A percentile compares a stretch with the other conserved stretches of the same genome.
Conservation (phyloP, 64 coral and sea anemone species). For the Actinia equina region DNA sequence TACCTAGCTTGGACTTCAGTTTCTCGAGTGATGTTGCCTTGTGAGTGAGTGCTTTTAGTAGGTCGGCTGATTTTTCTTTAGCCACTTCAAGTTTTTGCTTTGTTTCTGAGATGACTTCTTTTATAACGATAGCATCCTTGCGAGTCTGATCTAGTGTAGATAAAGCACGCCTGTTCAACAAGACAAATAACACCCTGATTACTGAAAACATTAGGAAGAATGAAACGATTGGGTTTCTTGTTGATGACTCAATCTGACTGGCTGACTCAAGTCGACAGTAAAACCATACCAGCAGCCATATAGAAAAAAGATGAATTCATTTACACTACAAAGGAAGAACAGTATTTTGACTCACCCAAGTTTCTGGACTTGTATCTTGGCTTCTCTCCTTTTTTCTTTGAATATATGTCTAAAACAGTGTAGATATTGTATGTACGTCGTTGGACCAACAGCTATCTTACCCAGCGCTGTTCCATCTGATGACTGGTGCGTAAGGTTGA, state of each 20-base stretch:
- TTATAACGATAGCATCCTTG: conserved; percentile 78
- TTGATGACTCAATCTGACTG: too few species aligned
- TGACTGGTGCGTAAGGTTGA: conserved; percentile 67
- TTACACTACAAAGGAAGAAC: not conserved
- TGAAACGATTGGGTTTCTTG: too few species aligned
- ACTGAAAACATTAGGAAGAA: too few species aligned
- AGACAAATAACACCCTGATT: not conserved
- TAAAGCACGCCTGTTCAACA: conserved; percentile 53
- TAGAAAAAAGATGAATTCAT: not conserved
- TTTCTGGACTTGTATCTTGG: conserved; percentile 60
- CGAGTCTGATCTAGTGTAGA: conserved; percentile 81
- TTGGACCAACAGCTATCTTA: conserved; percentile 86
- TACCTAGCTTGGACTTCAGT: conserved; percentile 92
- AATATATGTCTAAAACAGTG: conserved; percentile 95
- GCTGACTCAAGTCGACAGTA: not conserved
- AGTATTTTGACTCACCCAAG: conserved; percentile 47
- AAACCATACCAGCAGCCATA: not conserved
- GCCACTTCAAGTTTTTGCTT: conserved; percentile 69
- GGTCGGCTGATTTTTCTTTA: conserved; percentile 56
- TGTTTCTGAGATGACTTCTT: conserved; percentile 75
- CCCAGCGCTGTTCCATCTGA: conserved; percentile 43
- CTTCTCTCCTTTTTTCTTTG: conserved; percentile 69
- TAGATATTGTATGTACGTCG: conserved; percentile 81
- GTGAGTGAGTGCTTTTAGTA: conserved; percentile 73
- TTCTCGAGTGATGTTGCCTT: conserved; percentile 92